Percentiles rank a stretch among this genome's conserved stretches.
Evolutionary conservation across 1,140 invertebrate genomes (phyloP).

Genomic region (Alviniconcha marisindica): DNA sequence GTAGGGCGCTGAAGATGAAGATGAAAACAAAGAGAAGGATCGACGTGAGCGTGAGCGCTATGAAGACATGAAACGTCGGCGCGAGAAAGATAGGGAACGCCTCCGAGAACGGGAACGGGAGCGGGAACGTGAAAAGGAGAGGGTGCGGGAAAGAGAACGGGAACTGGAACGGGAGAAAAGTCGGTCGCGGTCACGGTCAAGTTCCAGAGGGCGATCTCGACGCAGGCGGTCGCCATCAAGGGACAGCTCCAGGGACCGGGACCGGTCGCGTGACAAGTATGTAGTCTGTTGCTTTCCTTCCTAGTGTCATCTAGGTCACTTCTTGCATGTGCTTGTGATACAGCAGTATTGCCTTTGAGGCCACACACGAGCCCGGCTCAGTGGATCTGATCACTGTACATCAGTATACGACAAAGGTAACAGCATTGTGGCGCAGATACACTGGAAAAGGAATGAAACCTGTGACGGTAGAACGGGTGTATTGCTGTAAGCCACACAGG

Average conservation of each 20-base stretch:
- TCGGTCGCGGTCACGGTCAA: slow-evolving; percentile 64
- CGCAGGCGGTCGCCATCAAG: slow-evolving; percentile 68
- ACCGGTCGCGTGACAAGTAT: slow-evolving; percentile 83
- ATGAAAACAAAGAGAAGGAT: slow-evolving; percentile 65
- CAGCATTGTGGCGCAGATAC: too few species aligned
- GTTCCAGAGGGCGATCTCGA: slow-evolving; percentile 60
- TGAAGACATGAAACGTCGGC: slow-evolving; percentile 61
- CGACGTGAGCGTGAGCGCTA: slow-evolving; percentile 51
- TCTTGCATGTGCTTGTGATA: too few species aligned
- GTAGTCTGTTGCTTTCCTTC: background rate
- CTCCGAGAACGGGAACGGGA: slow-evolving; percentile 59
- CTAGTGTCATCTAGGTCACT: background rate
- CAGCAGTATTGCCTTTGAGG: too few species aligned
- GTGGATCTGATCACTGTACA: too few species aligned
- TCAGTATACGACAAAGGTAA: too few species aligned
- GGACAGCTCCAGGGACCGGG: slow-evolving; percentile 59
- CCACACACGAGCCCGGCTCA: too few species aligned
- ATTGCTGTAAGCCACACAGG: too few species aligned
- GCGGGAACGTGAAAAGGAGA: slow-evolving; percentile 57
- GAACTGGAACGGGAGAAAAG: slow-evolving; percentile 41
- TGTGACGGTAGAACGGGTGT: too few species aligned
- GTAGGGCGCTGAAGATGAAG: slow-evolving; percentile 50
- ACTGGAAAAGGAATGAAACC: too few species aligned
- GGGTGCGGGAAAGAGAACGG: slow-evolving; percentile 50
- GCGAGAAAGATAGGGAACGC: slow-evolving; percentile 68